These are phyloP conservation scores for Drosophila subsilvestris DNA, from an alignment of 2,888 invertebrate genomes.

Conservation along the genomic window DNA sequence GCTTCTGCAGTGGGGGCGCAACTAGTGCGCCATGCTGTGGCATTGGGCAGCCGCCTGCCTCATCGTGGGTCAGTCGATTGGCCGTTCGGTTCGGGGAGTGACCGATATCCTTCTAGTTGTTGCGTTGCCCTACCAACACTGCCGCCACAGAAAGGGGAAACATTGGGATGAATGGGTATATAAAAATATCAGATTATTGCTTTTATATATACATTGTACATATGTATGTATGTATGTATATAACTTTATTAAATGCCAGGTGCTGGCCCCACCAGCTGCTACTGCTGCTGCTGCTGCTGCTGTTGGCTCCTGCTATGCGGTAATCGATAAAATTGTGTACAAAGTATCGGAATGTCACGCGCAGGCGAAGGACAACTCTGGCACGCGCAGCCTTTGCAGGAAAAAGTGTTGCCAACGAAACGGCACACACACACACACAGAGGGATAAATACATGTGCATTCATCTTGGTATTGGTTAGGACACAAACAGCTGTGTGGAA, in stretches of 20 bases:
- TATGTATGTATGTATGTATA: neutral
- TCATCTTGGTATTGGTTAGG: neutral
- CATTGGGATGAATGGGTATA: neutral
- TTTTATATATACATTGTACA: neutral
- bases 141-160: neutral
- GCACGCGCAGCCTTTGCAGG: constrained; percentile 40
- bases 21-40: constrained; percentile 56
- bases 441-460: constrained; percentile 10
- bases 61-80: neutral
- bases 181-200: neutral
- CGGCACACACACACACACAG: constrained; percentile 46
- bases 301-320: constrained; percentile 28
- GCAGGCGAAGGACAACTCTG: constrained; percentile 68
- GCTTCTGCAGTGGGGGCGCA: constrained; percentile 52
- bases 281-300: neutral
- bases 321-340: constrained; percentile 67
- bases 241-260: neutral
- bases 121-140: neutral
- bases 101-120: neutral
- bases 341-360: constrained; percentile 73
- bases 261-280: neutral
- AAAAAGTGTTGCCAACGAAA: constrained; percentile 51
- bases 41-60: neutral
- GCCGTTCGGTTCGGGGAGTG: neutral
- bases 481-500: constrained; percentile 1